A percentile compares a stretch with the other conserved stretches of the same genome.
These are phyloP conservation scores for Eupristina koningsbergeri DNA, from an alignment of 1,140 invertebrate genomes.

Conservation along the genomic window DNA sequence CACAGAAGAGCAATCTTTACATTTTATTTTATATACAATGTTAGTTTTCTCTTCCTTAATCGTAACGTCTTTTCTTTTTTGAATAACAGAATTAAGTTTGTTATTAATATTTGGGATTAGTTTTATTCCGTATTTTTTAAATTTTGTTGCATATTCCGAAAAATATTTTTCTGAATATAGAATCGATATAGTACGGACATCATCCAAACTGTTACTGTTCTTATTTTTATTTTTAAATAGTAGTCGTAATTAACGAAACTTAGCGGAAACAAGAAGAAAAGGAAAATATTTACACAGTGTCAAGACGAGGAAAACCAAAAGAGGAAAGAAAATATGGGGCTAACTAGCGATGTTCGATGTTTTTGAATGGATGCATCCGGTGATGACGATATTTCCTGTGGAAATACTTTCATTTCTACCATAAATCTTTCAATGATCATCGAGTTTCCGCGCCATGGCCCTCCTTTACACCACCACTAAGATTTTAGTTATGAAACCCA, in stretches of 20 bases:
- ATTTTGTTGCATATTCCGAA: too few species aligned
- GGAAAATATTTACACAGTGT: neutral
- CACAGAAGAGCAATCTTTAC: too few species aligned
- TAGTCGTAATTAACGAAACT: constrained; percentile 20
- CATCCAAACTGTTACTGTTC: too few species aligned
- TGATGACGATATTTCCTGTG: constrained; percentile 64
- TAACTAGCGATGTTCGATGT: constrained; percentile 63
- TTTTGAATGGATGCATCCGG: constrained; percentile 66
- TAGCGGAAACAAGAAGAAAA: neutral
- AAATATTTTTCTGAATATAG: too few species aligned
- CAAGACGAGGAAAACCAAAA: constrained; percentile 51
- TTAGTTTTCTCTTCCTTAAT: too few species aligned
- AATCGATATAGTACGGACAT: too few species aligned
- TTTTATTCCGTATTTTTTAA: too few species aligned
- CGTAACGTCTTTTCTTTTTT: too few species aligned
- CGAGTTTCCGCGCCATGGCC: constrained; percentile 51
- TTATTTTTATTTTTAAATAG: too few species aligned
- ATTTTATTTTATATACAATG: too few species aligned
- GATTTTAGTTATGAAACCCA: constrained; percentile 8
- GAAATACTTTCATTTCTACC: constrained; percentile 67
- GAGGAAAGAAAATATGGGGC: constrained; percentile 53
- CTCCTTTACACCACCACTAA: neutral
- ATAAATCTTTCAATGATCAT: constrained; percentile 62
- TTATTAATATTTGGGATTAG: too few species aligned
- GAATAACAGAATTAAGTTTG: too few species aligned